Conservation (phyloP, 2,113 vertebrate genomes). For the Phalacrocorax carbo region DNA sequence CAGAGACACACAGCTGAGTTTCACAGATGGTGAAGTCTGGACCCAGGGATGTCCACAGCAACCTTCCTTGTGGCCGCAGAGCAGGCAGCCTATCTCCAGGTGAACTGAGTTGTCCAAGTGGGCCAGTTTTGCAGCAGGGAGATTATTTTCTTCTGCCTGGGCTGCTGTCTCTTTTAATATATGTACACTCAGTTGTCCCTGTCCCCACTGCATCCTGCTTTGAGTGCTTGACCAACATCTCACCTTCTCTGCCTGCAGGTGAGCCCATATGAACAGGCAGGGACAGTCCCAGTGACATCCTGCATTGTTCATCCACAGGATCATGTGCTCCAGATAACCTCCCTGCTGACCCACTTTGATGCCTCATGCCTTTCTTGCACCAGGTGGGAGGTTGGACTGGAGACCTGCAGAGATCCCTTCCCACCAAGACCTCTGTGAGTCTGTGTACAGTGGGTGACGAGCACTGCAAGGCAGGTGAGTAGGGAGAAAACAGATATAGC, state of each 20-base stretch:
- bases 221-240: background rate
- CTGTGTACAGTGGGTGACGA: background rate
- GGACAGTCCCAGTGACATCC: background rate
- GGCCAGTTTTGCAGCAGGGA: background rate
- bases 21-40: background rate
- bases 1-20: background rate
- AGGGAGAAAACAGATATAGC: background rate
- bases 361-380: background rate
- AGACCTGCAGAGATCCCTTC: background rate
- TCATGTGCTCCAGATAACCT: background rate
- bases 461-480: background rate
- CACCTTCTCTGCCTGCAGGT: background rate
- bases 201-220: background rate
- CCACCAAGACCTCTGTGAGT: background rate
- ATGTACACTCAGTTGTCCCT: too few relatives aligned
- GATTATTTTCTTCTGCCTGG: background rate
- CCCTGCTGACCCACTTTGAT: background rate
- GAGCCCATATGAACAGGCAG: background rate
- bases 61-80: background rate
- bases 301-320: background rate
- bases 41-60: background rate
- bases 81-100: background rate
- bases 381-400: background rate
- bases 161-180: background rate
- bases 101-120: background rate